Evolutionary conservation across 2,888 invertebrate genomes (phyloP), one percentile per base, ranked within the genome.

Genomic region (Meteorus cinctellus): DNA sequence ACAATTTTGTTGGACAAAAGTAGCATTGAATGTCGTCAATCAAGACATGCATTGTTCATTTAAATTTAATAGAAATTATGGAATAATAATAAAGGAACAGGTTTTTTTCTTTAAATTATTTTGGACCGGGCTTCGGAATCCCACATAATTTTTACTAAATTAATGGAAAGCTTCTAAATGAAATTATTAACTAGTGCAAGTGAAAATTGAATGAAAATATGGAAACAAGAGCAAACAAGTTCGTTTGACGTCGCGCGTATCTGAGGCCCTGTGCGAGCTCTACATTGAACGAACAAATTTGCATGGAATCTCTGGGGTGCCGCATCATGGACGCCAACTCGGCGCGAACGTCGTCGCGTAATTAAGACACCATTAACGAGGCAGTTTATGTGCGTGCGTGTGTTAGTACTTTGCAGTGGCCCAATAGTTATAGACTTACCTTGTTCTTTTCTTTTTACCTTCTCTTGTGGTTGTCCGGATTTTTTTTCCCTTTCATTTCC

Each of bases 281-380:
- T 55, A 19, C n/a, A 8, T 24, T 55, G 8, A 55, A 55, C 19
- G 10, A 59, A 78, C 69, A 80, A 80, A 84, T 86, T 85, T 84
- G 84, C 85, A 84, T 84, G 84, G 82, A 82, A 82, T 84, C 79
- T 72, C 67, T 62, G 51, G 79, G 77, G 79, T 80, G 70, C 72
- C 74, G 79, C 72, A 19, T 19, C 41, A 12, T 41, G 41, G 41
- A 41, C 41, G 41, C 41, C 41, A 41, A 12, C 12, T 8, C 19
- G 19, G 67, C 77, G 51, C 60, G 62, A 74, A 77, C 68, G 77
- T 77, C 75, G 75, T 73, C 78, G 76, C 80, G 81, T 83, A 85
- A 87, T 87, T 84, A 83, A 86, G 86, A 86, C 84, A 82, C 81
- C 82, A 83, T 81, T 83, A 84, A 83, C 81, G 81, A 81, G 81